phyloP scores from a whole-genome alignment of 2,888 invertebrate genomes.

The Anaspis maculata region DNA sequence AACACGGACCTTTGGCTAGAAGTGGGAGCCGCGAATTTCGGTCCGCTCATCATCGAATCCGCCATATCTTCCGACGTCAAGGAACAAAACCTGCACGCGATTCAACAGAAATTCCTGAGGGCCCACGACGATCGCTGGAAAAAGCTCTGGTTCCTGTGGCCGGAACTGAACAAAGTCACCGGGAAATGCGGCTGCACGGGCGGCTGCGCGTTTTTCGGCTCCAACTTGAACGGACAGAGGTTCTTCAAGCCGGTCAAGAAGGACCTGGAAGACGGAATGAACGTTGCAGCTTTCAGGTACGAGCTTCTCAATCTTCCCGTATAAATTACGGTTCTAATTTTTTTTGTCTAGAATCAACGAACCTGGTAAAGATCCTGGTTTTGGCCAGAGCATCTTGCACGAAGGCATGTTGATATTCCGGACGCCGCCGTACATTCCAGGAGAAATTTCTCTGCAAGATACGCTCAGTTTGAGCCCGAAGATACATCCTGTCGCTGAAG shows the following conservation, averaged over 20 bases:
- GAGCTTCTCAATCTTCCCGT: too few species aligned
- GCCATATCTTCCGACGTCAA: slow-evolving; percentile 64
- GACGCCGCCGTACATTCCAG: slow-evolving; percentile 77
- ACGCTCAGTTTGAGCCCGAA: slow-evolving; percentile 33
- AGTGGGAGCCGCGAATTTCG: slow-evolving; percentile 82
- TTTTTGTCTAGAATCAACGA: slow-evolving; percentile 55
- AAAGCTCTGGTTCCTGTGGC: slow-evolving; percentile 93
- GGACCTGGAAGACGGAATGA: slow-evolving; percentile 74
- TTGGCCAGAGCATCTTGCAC: slow-evolving; percentile 89
- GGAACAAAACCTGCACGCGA: slow-evolving; percentile 66
- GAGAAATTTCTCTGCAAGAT: slow-evolving; percentile 69
- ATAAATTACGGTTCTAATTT: slow-evolving; percentile 31
- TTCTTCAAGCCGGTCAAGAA: slow-evolving; percentile 81
- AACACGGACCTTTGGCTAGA: slow-evolving; percentile 75
- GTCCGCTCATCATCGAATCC: slow-evolving; percentile 84
- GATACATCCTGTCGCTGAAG: slow-evolving; percentile 27
- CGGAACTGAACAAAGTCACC: slow-evolving; percentile 53
- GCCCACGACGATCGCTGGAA: slow-evolving; percentile 78
- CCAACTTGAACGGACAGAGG: slow-evolving; percentile 77
- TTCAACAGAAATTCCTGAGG: slow-evolving; percentile 74
- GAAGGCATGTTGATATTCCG: slow-evolving; percentile 81
- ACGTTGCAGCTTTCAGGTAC: slow-evolving; percentile 72
- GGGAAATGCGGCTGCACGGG: slow-evolving; percentile 91
- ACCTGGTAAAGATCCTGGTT: slow-evolving; percentile 76
- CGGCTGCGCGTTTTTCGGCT: slow-evolving; percentile 91